phyloP scores from a whole-genome alignment of 64 coral and sea anemone species.

The Trachythela sp. region DNA sequence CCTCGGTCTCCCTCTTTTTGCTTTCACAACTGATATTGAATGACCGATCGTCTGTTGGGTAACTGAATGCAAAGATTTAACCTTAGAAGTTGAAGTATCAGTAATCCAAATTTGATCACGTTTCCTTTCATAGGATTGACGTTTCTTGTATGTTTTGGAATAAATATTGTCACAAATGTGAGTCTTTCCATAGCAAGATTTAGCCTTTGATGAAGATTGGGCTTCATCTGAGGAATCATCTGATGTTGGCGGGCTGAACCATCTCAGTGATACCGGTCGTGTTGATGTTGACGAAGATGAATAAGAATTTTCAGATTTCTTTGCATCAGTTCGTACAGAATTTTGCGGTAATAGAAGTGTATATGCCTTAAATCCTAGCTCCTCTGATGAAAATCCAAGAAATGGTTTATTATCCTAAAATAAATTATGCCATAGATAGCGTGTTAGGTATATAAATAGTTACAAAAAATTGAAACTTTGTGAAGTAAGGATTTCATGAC shows the following conservation, averaged over 20 bases:
- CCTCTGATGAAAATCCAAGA: slow-evolving; percentile 83
- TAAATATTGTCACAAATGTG: slow-evolving; percentile 20
- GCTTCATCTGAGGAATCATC: background rate
- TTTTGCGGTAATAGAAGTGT: background rate
- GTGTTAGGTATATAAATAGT: background rate
- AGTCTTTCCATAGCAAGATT: background rate
- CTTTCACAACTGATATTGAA: slow-evolving; percentile 32
- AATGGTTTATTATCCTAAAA: slow-evolving; percentile 77
- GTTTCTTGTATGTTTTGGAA: slow-evolving; percentile 8
- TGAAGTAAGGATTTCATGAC: background rate
- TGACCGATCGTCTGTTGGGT: slow-evolving; percentile 35
- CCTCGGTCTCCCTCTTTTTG: background rate
- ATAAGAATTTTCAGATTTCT: background rate
- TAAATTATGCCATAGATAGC: slow-evolving; percentile 3
- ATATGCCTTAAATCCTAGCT: slow-evolving; percentile 78
- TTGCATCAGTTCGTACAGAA: background rate
- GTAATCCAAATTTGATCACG: background rate
- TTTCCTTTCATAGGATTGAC: background rate
- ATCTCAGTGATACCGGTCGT: background rate
- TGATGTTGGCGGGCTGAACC: background rate
- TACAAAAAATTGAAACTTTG: background rate
- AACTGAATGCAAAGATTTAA: slow-evolving; percentile 49
- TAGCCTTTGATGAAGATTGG: background rate
- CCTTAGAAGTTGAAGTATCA: background rate
- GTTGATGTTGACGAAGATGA: slow-evolving; percentile 27